Conservation (phyloP, 2,113 vertebrate species). For the Chloebia gouldiae region DNA sequence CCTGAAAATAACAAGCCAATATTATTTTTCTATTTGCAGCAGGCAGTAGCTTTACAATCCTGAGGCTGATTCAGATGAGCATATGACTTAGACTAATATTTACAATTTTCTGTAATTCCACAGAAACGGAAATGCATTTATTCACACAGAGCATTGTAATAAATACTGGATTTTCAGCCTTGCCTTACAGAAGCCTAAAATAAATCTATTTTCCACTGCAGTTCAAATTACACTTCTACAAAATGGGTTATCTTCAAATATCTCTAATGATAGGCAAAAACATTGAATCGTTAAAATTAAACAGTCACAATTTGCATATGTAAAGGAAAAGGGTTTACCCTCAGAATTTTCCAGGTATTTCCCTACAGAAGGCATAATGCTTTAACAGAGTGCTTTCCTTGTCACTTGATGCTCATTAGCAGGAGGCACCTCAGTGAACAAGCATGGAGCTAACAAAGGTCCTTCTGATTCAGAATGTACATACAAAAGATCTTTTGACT, state of each 20-base stretch:
- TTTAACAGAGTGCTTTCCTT: not conserved
- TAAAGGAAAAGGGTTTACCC: not conserved
- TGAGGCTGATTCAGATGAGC: not conserved
- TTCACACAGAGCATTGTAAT: not conserved
- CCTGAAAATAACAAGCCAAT: not conserved
- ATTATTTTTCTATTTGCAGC: not conserved
- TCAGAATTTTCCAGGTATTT: not conserved
- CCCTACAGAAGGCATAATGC: not conserved
- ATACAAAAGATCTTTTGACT: not conserved
- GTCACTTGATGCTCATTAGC: not conserved
- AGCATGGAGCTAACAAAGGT: not conserved
- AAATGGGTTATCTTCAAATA: not conserved
- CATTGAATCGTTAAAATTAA: not conserved
- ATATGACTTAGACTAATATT: not conserved
- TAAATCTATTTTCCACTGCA: not conserved
- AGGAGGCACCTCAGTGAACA: not conserved
- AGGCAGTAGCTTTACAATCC: not conserved
- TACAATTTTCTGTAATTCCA: not conserved
- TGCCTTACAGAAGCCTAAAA: not conserved
- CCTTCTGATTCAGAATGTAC: not conserved
- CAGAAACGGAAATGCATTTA: not conserved
- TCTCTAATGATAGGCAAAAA: not conserved
- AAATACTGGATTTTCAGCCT: not conserved
- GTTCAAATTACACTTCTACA: not conserved
- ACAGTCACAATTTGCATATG: not conserved